phyloP scores from a whole-genome alignment of 2,888 invertebrate species.

The Argyra leucocephala region DNA sequence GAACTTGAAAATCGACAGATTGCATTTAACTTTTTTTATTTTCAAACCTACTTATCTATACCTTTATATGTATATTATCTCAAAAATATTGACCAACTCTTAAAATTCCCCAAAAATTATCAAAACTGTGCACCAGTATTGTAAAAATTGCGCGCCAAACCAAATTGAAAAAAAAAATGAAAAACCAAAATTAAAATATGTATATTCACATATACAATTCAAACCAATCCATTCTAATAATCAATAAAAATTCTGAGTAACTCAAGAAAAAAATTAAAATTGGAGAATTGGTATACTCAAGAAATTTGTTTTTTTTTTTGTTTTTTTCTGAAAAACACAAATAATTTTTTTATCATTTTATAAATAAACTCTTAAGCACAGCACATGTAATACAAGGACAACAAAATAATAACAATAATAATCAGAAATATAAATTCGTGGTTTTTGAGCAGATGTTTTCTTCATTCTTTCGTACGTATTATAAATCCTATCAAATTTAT shows the following conservation, averaged over 20 bases:
- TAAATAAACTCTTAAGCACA: neutral
- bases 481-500: neutral
- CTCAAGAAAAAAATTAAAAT: neutral
- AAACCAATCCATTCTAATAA: neutral
- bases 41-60: neutral
- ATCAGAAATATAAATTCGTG: no score
- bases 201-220: neutral
- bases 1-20: neutral
- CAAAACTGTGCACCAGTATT: neutral
- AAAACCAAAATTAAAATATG: neutral
- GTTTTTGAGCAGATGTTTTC: slow-evolving; percentile 2
- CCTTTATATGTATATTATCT: neutral
- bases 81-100: neutral
- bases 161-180: no score
- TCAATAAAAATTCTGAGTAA: neutral
- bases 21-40: neutral
- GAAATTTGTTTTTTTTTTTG: no score
- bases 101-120: neutral
- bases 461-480: neutral
- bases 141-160: neutral
- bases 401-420: neutral
- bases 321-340: no score
- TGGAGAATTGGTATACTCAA: no score
- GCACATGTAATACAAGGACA: neutral
- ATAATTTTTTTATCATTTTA: neutral